phyloP scores from a whole-genome alignment of 2,113 vertebrate species.

The Passer domesticus region DNA sequence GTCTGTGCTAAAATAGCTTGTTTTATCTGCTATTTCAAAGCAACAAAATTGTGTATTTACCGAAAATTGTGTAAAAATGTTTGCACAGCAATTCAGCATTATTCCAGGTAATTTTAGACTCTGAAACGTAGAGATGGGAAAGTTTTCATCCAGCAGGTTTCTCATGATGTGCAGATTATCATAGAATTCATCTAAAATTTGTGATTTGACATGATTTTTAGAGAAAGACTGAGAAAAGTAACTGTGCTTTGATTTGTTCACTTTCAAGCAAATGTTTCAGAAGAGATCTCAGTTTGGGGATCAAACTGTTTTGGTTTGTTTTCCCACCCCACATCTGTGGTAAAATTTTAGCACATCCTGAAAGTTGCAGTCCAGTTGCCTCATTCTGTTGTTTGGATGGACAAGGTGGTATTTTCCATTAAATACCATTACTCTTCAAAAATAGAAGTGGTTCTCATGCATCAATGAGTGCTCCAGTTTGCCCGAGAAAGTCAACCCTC shows the following conservation, averaged over 20 bases:
- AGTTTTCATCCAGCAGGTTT: neutral
- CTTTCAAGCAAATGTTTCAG: neutral
- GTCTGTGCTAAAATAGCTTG: neutral
- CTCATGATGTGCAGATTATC: neutral
- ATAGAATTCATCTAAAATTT: neutral
- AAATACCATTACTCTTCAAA: neutral
- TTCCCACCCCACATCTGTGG: neutral
- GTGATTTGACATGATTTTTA: neutral
- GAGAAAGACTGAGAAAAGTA: neutral
- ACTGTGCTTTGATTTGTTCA: neutral
- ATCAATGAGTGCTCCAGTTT: neutral
- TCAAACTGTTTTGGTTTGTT: neutral
- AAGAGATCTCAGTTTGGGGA: neutral
- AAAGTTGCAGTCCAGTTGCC: neutral
- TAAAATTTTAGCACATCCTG: neutral
- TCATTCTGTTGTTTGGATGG: neutral
- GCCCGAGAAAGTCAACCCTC: neutral
- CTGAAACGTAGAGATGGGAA: neutral
- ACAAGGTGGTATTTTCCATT: neutral
- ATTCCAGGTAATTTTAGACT: neutral
- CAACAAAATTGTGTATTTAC: neutral
- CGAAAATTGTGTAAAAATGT: neutral
- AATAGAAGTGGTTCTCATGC: neutral
- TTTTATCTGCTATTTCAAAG: slow-evolving; percentile 21
- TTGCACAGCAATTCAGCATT: neutral